Evolutionary conservation across 2,888 invertebrate genomes (phyloP).

Genomic region (Drosophila meridiana): DNA sequence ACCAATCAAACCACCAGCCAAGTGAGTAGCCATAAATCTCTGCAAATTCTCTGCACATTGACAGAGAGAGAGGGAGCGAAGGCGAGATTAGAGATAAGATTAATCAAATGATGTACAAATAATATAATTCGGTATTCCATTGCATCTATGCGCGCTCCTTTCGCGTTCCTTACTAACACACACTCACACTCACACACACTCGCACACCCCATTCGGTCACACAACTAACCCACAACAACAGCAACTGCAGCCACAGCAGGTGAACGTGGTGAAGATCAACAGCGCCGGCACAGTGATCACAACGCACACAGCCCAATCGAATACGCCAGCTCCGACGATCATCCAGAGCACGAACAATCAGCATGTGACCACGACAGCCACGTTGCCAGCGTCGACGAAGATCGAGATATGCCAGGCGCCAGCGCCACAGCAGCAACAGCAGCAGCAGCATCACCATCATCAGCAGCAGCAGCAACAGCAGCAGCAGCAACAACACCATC

Average conservation of each 20-base stretch:
- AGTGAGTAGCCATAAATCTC: conserved; percentile 60
- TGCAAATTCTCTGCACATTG: background rate
- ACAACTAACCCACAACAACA: conserved; percentile 10
- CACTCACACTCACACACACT: background rate
- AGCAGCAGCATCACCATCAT: conserved; percentile 47
- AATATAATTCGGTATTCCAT: conserved; percentile 9
- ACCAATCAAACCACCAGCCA: conserved; percentile 62
- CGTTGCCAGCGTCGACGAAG: conserved; percentile 83
- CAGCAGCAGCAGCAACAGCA: conserved; percentile 36
- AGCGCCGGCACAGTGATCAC: conserved; percentile 84
- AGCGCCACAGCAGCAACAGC: conserved; percentile 64
- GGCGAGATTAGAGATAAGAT: background rate
- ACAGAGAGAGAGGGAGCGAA: background rate
- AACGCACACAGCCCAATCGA: conserved; percentile 81
- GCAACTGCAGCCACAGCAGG: conserved; percentile 75
- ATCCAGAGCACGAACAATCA: conserved; percentile 84
- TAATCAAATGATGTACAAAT: conserved; percentile 2
- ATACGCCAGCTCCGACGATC: conserved; percentile 79
- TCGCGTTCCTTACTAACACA: conserved; percentile 13
- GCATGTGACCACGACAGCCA: conserved; percentile 81
- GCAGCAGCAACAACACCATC: conserved; percentile 21
- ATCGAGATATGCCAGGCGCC: conserved; percentile 84
- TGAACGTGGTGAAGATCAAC: conserved; percentile 85
- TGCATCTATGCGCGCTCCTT: background rate
- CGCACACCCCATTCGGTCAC: conserved; percentile 1